phyloP scores from a whole-genome alignment of 2,888 invertebrate genomes.

The Calephelis perditalis region DNA sequence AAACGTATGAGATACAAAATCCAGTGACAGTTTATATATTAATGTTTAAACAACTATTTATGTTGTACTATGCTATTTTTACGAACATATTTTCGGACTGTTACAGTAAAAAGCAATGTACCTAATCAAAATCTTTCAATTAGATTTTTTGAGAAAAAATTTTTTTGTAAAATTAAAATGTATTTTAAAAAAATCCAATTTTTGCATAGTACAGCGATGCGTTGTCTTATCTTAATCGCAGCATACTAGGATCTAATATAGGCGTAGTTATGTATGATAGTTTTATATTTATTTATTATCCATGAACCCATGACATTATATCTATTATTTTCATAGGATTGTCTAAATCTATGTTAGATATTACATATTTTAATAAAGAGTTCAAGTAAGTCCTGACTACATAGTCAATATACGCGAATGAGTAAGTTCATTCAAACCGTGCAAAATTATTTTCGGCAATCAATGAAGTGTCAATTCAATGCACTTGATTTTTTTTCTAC shows the following conservation, averaged over 20 bases:
- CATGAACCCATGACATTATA: slow-evolving; percentile 5
- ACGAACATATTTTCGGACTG: too few relatives aligned
- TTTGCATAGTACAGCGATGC: not conserved
- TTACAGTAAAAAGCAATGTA: too few relatives aligned
- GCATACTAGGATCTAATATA: slow-evolving; percentile 28
- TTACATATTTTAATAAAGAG: slow-evolving; percentile 1
- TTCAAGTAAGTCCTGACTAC: not conserved
- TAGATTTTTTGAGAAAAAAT: too few relatives aligned
- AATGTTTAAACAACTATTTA: not conserved
- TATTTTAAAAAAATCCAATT: not conserved
- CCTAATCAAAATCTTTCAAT: too few relatives aligned
- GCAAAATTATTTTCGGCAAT: too few relatives aligned
- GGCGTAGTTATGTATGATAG: slow-evolving; percentile 20
- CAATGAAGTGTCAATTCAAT: too few relatives aligned
- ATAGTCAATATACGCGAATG: too few relatives aligned
- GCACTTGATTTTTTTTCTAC: too few relatives aligned
- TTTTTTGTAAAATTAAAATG: too few relatives aligned
- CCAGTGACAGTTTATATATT: not conserved
- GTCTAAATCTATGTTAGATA: slow-evolving; percentile 1
- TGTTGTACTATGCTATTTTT: not conserved
- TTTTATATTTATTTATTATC: slow-evolving; percentile 8
- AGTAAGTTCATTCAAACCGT: too few relatives aligned
- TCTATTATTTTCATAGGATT: slow-evolving; percentile 7
- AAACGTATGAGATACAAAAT: not conserved
- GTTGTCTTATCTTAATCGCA: slow-evolving; percentile 19